A percentile compares a stretch with the other conserved stretches of the same genome.
Evolutionary conservation across 2,797 vertebrate genomes (phyloP).

Genomic region (Manis pentadactyla): DNA sequence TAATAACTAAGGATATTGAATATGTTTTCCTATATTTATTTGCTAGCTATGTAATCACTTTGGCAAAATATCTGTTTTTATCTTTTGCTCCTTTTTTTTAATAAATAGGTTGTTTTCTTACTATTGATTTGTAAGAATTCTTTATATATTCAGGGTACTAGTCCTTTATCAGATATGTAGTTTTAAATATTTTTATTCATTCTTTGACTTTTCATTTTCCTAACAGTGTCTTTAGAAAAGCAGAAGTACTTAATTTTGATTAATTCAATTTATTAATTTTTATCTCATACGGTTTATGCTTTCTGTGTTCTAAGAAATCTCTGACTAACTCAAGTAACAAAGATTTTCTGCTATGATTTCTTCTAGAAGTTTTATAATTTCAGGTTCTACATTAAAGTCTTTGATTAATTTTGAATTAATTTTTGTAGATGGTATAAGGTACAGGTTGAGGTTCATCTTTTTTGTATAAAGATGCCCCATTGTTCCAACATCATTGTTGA

Average conservation of each 20-base stretch:
- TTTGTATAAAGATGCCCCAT: not conserved
- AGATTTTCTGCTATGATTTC: not conserved
- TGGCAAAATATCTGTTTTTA: not conserved
- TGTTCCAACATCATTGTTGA: not conserved
- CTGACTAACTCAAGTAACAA: not conserved
- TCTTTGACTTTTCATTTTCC: not conserved
- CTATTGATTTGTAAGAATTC: not conserved
- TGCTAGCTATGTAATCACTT: not conserved
- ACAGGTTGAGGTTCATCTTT: not conserved
- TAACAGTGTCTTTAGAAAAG: not conserved
- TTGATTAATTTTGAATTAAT: slow-evolving; percentile 19
- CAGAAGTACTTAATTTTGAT: slow-evolving; percentile 17
- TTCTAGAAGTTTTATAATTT: slow-evolving; percentile 14
- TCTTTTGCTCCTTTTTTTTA: not conserved
- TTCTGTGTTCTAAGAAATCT: not conserved
- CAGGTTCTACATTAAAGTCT: not conserved
- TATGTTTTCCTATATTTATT: not conserved
- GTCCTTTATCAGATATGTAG: not conserved
- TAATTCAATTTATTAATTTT: not conserved
- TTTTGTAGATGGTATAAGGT: not conserved
- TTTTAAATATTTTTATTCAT: not conserved
- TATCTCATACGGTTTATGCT: not conserved
- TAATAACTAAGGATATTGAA: not conserved
- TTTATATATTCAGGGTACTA: not conserved
- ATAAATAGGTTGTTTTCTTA: not conserved